Evolutionary conservation across 2,888 invertebrate species (phyloP), one percentile per base, ranked within the genome.

Genomic region (Trichogramma evanescens): DNA sequence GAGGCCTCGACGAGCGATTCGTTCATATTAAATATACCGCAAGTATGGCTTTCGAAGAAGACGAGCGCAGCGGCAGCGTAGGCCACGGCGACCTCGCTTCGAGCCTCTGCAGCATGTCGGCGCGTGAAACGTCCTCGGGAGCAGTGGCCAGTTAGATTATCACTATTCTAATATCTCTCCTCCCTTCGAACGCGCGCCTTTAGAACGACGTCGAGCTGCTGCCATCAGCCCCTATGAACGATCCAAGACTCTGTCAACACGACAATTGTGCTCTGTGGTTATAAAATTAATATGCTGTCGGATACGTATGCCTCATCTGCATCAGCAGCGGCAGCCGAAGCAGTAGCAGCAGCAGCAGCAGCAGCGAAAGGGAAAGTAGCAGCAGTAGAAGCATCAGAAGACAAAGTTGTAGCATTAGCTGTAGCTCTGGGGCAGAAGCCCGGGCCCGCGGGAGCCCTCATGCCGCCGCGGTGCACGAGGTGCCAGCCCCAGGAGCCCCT

Each of bases 51-150:
- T 63, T 72, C 57, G 72, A 26, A 26, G 26, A 26, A 26, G 26
- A 76, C 76, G 76, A 76, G 70, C 72, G 71, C 69, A 26, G 26
- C 26, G 26, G 26, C 3, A 26, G 40, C 51, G 51, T 4, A 5
- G 4, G 51, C 42, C 10, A 9, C 40, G 6, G 54, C 9, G 10
- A 6, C 10, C 49, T 38, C 38, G 9, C 10, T 1, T 13, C 50
- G 56, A 26, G 55, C 44, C 45, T 38, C 6, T n/a, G 13, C 42
- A n/a, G 7, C 39, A n/a, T 42, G 13, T 41, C 41, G 44, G 52
- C 1, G 7, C 26, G 9, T 51, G 13, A 46, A 40, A 52, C n/a
- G 26, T 26, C 26, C 39, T n/a, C n/a, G 48, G 39, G 49, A 5
- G 48, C 26, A 2, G 26, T 26, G 26, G 26, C 26, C 26, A 26